These are phyloP conservation scores for Boleophthalmus pectinirostris DNA, from an alignment of 2,113 vertebrate genomes.

Conservation along the genomic window DNA sequence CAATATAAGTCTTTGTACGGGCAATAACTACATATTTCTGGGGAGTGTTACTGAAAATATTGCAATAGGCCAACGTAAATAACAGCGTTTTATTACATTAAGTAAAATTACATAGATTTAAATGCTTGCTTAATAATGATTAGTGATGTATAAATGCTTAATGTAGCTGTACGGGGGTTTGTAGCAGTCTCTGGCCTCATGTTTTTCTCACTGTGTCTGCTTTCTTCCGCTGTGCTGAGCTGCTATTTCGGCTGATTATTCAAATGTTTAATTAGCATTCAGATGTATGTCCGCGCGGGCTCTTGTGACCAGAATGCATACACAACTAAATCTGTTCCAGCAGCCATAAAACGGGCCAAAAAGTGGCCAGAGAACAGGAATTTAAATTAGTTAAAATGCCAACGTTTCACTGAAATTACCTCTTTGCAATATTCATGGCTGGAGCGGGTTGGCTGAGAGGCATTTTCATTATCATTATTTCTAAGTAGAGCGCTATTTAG, in stretches of 20 bases:
- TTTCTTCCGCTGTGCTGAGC: conserved; percentile 18
- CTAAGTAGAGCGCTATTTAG: conserved; percentile 70
- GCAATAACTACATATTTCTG: too few relatives aligned
- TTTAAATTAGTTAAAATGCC: conserved; percentile 77
- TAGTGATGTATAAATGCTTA: conserved; percentile 3
- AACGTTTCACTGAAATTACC: conserved; percentile 68
- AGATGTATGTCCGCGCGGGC: conserved; percentile 54
- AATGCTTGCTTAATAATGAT: background rate
- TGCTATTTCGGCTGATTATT: conserved; percentile 59
- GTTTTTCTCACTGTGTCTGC: conserved; percentile 10
- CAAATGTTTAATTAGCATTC: conserved; percentile 71
- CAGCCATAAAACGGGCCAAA: conserved; percentile 55
- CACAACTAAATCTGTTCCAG: conserved; percentile 58
- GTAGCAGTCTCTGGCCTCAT: background rate
- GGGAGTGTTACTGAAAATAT: too few relatives aligned
- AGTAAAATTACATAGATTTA: background rate
- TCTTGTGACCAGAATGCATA: conserved; percentile 56
- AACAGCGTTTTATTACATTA: background rate
- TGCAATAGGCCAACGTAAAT: too few relatives aligned
- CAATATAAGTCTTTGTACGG: too few relatives aligned
- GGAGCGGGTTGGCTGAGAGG: conserved; percentile 70
- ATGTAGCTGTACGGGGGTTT: conserved; percentile 2
- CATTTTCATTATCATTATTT: conserved; percentile 73
- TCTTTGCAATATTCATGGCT: conserved; percentile 73
- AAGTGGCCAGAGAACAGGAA: conserved; percentile 57